Evolutionary conservation across 2,797 vertebrate genomes (phyloP), one percentile per base, ranked within the genome.

Genomic region (Pseudopleuronectes americanus): DNA sequence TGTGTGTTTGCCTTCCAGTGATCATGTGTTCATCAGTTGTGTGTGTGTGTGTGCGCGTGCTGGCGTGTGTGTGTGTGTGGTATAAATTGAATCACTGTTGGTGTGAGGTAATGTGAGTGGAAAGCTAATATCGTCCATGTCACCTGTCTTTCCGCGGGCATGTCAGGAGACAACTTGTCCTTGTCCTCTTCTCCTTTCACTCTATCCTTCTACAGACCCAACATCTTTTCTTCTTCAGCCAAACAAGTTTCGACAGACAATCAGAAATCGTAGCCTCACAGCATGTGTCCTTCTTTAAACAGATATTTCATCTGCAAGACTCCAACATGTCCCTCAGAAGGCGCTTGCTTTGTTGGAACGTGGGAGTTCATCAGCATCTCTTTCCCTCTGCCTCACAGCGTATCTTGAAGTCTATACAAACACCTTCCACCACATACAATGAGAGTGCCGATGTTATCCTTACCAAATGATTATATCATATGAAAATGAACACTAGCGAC

Each of bases 31-130:
- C 51, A 58, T 70, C 57, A 16, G 36, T 19, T 51, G 49, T 0
- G 5, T 8, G 23, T 57, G 52, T 48, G 24, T 4, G 24, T 4
- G 16, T 60, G 36, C 22, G 31, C 36, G 41, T 48, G 17, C 38
- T 6, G 8, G 41, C 13, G 36, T 22, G 41, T 22, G 24, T 52
- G 68, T 43, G 14, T 26, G 48, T 28, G 26, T 52, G 67, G 51
- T 67, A 57, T 79, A 70, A 86, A 87, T 88, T 69, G 71, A 81
- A 90, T 90, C 79, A 69, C 73, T 81, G 54, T 77, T 64, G 31
- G 80, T 62, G 71, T 84, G 84, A 84, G 71, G 69, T 84, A 76
- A 79, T 76, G 38, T 75, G 79, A 88, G 79, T 49, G 57, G 83
- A 88, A 85, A 75, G 75, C 79, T 87, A 78, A 88, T 87, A 80